These are phyloP conservation scores for Xestobium rufovillosum DNA, from an alignment of 2,888 invertebrate genomes.

Conservation along the genomic window DNA sequence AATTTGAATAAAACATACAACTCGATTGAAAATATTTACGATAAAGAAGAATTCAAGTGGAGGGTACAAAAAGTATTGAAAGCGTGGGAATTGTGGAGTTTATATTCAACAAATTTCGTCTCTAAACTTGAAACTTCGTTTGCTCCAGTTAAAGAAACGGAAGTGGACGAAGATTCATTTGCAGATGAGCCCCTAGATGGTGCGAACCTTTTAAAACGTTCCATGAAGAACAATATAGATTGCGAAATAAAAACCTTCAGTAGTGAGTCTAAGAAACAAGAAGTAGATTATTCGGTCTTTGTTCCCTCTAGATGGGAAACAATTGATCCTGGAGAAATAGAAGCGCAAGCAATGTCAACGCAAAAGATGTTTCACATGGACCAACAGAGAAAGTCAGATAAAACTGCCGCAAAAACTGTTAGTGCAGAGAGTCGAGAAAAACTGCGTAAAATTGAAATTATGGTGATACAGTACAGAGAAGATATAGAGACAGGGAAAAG, in stretches of 20 bases:
- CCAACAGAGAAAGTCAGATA: conserved; percentile 19
- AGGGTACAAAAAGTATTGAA: conserved; percentile 79
- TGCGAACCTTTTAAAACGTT: conserved; percentile 34
- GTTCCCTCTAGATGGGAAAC: conserved; percentile 93
- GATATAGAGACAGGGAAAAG: conserved; percentile 77
- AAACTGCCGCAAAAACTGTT: conserved; percentile 38
- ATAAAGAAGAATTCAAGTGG: conserved; percentile 86
- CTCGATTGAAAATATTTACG: conserved; percentile 64
- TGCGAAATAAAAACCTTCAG: conserved; percentile 3
- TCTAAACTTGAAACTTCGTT: conserved; percentile 66
- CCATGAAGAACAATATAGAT: conserved; percentile 25
- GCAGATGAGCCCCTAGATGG: conserved; percentile 40
- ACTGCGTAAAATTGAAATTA: conserved; percentile 72
- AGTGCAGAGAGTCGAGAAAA: conserved; percentile 57
- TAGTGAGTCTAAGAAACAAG: conserved; percentile 8
- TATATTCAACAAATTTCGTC: conserved; percentile 84
- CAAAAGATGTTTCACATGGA: conserved; percentile 76
- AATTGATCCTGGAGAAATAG: conserved; percentile 74
- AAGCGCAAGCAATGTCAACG: conserved; percentile 73
- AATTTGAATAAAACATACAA: conserved; percentile 61
- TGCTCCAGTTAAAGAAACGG: not conserved
- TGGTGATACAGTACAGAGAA: conserved; percentile 87
- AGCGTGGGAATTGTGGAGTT: conserved; percentile 94
- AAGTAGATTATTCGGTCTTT: conserved; percentile 37
- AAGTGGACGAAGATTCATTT: conserved; percentile 35